Evolutionary conservation across 2,888 invertebrate species (phyloP).

Genomic region (Lasioglossum pauxillum): DNA sequence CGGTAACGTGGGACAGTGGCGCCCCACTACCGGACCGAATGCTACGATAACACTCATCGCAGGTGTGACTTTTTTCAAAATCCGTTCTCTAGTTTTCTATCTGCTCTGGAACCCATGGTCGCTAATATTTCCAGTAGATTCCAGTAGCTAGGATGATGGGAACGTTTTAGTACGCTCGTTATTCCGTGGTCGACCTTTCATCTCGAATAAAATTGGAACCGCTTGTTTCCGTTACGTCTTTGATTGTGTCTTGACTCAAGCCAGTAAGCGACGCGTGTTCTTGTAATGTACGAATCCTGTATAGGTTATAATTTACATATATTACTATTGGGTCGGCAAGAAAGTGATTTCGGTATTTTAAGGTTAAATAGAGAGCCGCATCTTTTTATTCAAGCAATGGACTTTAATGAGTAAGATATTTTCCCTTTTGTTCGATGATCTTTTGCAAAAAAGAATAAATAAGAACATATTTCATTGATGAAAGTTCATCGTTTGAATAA

Average conservation of each 20-base stretch:
- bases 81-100: conserved; percentile 12
- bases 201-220: background rate
- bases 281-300: background rate
- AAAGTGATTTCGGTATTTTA: no score
- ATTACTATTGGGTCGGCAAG: background rate
- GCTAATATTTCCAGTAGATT: background rate
- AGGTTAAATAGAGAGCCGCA: no score
- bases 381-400: no score
- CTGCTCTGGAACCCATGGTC: background rate
- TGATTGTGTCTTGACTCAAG: background rate
- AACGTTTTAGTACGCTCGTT: background rate
- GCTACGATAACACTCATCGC: conserved; percentile 81
- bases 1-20: conserved; percentile 81
- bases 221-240: background rate
- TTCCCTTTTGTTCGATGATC: no score
- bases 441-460: no score
- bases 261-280: background rate
- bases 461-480: no score
- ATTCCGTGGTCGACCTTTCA: background rate
- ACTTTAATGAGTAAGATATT: no score
- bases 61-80: conserved; percentile 75
- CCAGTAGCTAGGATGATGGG: background rate
- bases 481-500: no score
- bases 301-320: background rate
- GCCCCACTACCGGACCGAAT: conserved; percentile 83